Base-by-base conservation (phyloP, 2,888 invertebrate species). In the Cynaeus angustus region DNA sequence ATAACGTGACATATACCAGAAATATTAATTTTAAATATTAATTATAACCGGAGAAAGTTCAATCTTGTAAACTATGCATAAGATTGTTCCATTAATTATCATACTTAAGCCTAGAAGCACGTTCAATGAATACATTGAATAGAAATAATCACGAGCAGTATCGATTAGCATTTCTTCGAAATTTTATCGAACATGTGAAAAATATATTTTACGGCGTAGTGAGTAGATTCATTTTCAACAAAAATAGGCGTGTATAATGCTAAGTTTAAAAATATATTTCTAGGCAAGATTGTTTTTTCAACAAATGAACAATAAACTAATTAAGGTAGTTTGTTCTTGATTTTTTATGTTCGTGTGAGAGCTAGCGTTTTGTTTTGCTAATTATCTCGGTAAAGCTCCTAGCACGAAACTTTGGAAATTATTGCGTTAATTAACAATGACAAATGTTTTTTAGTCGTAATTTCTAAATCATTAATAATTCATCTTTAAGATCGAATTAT, bases 221-320 rank as follows among this genome's bases (percentile, higher is more conserved):
- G 9, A 26, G 13, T n/a, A 14, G 9, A 46, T 7, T 13, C 26
- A 56, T 46, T 55, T 66, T n/a, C 14, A 64, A 56, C 55, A 66
- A 66, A 65, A 66, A 56, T 66, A 66, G 55, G 46, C 21, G 48
- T 66, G 66, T 53, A 53, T 65, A 65, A 55, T 41, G 30, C n/a
- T 45, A 55, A 16, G 26, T 14, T 16, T 26, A 45, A 65, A 64
- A 65, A 65, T 65, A 65, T 16, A 43, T 53, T 41, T 37, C 30
- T 30, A 28, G 30, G 50, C 26, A 48, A 26, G 28, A 48, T 21
- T 26, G 1, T 28, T 26, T 50, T 50, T 30, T 50, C 28, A 7
- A 48, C 16, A 26, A 8, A 16, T 1, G 21, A 21, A 48, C 4
- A 13, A 13, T 12, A 43, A 43, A 43, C 12, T 43, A 43, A 43